Evolutionary conservation across 92 coral and sea anemone genomes (phyloP).

Genomic region (Bergia puertoricense): DNA sequence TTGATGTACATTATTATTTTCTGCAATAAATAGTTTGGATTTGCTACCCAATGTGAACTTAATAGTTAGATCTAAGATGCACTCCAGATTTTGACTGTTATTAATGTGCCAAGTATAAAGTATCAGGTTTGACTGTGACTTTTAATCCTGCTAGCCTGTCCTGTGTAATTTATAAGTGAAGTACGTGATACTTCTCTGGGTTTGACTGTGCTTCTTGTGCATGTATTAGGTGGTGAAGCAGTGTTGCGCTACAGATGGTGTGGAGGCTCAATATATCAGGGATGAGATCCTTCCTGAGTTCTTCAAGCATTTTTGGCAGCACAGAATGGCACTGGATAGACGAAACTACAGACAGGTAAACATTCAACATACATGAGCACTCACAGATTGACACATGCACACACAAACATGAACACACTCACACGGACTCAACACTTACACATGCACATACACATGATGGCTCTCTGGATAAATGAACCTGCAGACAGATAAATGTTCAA

Average conservation of each 20-base stretch:
- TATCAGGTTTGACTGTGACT: background rate
- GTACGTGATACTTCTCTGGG: background rate
- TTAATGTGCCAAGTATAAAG: no score
- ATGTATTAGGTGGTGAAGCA: constrained; percentile 90
- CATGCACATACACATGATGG: background rate
- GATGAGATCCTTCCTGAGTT: constrained; percentile 99
- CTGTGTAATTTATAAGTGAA: background rate
- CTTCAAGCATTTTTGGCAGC: constrained; percentile 99
- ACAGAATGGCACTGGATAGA: constrained; percentile 98
- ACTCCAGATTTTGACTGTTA: no score
- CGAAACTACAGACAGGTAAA: constrained; percentile 95
- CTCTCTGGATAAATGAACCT: background rate
- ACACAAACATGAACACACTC: no score
- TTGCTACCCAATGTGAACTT: no score
- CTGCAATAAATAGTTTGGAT: no score
- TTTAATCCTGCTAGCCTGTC: background rate
- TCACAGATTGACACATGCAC: no score
- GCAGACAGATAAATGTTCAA: background rate
- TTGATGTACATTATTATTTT: no score
- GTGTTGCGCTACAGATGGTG: constrained; percentile 99
- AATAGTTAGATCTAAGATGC: no score
- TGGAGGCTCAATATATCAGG: constrained; percentile 96
- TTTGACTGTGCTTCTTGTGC: background rate
- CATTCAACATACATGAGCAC: no score
- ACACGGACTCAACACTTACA: no score